A percentile compares a stretch with the other conserved stretches of the same genome.
These are phyloP conservation scores for Agapornis canus DNA, from an alignment of 2,797 vertebrate species.

Conservation along the genomic window DNA sequence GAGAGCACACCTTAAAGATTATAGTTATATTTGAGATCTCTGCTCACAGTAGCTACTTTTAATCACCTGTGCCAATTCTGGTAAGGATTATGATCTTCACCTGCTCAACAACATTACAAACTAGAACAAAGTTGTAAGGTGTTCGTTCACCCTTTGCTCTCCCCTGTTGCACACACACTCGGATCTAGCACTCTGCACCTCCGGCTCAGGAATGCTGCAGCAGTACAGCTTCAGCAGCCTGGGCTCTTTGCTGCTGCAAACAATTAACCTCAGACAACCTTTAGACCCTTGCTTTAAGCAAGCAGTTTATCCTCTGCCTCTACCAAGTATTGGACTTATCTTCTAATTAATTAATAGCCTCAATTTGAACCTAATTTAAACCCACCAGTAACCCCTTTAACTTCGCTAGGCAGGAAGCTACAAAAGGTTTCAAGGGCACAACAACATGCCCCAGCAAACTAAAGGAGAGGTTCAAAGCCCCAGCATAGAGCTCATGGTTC, in stretches of 20 bases:
- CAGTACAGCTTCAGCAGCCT: background rate
- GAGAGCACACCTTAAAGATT: background rate
- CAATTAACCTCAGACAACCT: background rate
- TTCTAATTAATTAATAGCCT: background rate
- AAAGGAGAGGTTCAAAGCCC: background rate
- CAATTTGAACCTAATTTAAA: background rate
- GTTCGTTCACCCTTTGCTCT: background rate
- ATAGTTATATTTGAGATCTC: background rate
- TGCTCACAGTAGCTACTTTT: background rate
- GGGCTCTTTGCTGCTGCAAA: background rate
- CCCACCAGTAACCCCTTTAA: background rate
- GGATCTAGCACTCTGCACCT: background rate
- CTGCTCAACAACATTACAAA: background rate
- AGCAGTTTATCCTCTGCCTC: background rate
- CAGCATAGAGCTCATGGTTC: accelerated
- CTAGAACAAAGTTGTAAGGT: background rate
- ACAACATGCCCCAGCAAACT: background rate
- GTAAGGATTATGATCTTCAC: background rate
- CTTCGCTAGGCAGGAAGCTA: background rate
- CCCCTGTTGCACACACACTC: background rate
- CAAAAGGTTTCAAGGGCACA: background rate
- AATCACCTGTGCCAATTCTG: accelerated
- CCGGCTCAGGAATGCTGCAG: accelerated
- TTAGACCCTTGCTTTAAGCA: background rate
- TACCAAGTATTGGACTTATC: background rate